Base-by-base conservation (phyloP, 2,888 invertebrate genomes). In the Hydrotaea cyrtoneurina region DNA sequence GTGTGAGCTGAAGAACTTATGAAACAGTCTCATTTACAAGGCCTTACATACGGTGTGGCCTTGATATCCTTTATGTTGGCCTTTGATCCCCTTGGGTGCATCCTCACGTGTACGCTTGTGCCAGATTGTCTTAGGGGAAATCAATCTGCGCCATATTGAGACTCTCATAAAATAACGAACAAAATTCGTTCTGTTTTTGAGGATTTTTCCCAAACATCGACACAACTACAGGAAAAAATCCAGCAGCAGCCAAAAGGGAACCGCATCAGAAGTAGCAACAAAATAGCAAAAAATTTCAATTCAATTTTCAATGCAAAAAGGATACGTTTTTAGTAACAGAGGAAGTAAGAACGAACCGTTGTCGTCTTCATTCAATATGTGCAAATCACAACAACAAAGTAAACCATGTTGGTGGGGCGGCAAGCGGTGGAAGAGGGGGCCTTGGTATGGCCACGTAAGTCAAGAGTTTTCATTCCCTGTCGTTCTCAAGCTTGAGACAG, bases 81-180 rank as follows among this genome's bases (percentile, higher is more conserved):
- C 31, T 7, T 7, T 31, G 31, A 7, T 7, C 31, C 7, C 3
- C 31, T 31, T n/a, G n/a, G n/a, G n/a, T n/a, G n/a, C 53, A 53
- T 19, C 15, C 53, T 17, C 13, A 53, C 17, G 8, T 8, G 39
- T 39, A 10, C 11, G 3, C 11, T 31, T 31, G 10, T 17, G 11
- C 17, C 66, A 62, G 78, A 80, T 64, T 82, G 82, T 83, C 86
- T 81, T 46, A 78, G 76, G 85, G 87, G 85, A 85, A 86, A 87
- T 86, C 85, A 86, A 84, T 80, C 78, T 83, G 62, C 57, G 55
- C 76, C 73, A 86, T 82, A 82, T 73, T 83, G 81, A 50, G 59
- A 59, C 66, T 71, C 66, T 71, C 43, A 62, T 69, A 79, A 82
- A 80, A 43, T 55, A 55, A 73, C 46, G 5, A 19, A 57, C 17